Evolutionary conservation across 1,140 invertebrate species (phyloP).

Genomic region (Neuroterus valhalla): DNA sequence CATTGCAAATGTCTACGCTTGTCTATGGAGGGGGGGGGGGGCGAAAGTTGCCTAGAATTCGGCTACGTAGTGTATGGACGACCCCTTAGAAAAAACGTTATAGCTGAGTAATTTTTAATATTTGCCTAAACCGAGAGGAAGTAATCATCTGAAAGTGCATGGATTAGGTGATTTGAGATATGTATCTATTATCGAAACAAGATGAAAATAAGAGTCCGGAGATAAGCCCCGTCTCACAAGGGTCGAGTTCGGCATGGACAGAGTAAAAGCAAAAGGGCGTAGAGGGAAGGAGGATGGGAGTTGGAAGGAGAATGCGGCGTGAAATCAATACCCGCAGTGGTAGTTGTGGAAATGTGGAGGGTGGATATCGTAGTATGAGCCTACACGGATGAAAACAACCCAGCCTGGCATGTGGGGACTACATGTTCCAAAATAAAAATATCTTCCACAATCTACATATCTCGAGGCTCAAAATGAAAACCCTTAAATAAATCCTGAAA

Average conservation of each 20-base stretch:
- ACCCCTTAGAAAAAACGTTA: too few species aligned
- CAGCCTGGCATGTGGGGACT: neutral
- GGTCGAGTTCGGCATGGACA: constrained; percentile 2
- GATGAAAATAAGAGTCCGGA: neutral
- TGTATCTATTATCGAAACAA: too few species aligned
- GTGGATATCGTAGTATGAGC: neutral
- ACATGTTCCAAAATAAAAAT: constrained; percentile 23
- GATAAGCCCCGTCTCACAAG: neutral
- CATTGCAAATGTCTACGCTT: too few species aligned
- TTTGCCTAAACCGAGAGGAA: too few species aligned
- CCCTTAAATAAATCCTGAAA: neutral
- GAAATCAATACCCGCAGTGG: constrained; percentile 46
- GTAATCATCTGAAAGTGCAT: too few species aligned
- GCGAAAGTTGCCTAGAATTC: too few species aligned
- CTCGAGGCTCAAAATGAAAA: neutral
- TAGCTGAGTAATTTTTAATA: too few species aligned
- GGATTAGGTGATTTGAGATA: too few species aligned
- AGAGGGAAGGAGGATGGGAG: constrained; percentile 29
- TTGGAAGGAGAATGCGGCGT: constrained; percentile 22
- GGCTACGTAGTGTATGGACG: too few species aligned
- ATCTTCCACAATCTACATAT: neutral
- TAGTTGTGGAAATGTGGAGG: neutral
- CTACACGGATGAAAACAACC: constrained; percentile 9
- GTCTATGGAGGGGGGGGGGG: too few species aligned
- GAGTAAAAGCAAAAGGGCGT: constrained; percentile 34